Base-by-base conservation (phyloP, 2,888 invertebrate genomes). In the Corbicula japonica region DNA sequence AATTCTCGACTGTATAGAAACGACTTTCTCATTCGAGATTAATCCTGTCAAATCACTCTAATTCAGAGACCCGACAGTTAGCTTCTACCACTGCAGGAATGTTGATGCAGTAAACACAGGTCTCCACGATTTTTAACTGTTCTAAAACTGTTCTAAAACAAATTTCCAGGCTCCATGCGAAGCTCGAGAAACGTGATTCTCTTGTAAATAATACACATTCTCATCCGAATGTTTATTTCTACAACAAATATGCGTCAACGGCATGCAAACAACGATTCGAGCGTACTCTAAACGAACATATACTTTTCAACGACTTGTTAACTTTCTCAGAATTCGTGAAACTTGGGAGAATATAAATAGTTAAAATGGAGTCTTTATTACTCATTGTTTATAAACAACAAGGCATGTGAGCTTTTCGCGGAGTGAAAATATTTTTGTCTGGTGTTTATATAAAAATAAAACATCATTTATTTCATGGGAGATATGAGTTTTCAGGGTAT, bases 171-270 rank as follows among this genome's bases (percentile, higher is more conserved):
- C 34, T 21, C 18, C 12, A 28, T 28, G 32, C 35, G 35, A 54
- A 41, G 76, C 48, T 35, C 63, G 62, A 23, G 46, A 56, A 56
- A 56, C 76, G 66, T 70, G 69, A 38, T 70, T 54, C 34, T 35
- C 44, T 38, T 69, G 61, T 52, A 60, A 58, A 52, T 41, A 50
- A 50, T 66, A 71, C 66, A 73, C 72, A 72, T 72, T 76, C 76
- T 65, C 80, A 72, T 68, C 58, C 26, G 52, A 62, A 68, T 80
- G 80, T 80, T 80, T 80, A 80, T 80, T 80, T 80, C 66, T 60
- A 60, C 69, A 60, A 62, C 61, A 69, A 70, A 35, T 50, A 65
- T 65, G 61, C 70, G 76, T 80, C 80, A 80, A 63, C 80, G 48
- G 46, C 35, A 30, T 70, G 74, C 63, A 76, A 80, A 76, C 80